Evolutionary conservation across 2,113 vertebrate genomes (phyloP), one percentile per base, ranked within the genome.

Genomic region (Gymnocephalus cernua): DNA sequence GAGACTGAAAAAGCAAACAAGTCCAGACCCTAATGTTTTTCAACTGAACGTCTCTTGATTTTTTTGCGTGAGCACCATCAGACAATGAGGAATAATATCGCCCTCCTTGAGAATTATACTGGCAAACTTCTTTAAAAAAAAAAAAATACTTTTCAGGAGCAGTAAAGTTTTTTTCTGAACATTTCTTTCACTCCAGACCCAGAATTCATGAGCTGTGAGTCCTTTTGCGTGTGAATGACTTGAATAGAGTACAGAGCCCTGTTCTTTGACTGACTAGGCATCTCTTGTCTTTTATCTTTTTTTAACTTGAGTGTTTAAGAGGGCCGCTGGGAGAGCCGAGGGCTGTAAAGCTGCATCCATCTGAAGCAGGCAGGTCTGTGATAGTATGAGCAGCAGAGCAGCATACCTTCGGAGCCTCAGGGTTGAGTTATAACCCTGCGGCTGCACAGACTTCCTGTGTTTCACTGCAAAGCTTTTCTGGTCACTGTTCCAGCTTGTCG

Each of bases 231-330:
- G 83, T 79, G 79, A 88, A 83, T 78, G 81, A 68, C 76, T 57
- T n/a, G 65, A 81, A 80, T n/a, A 48, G 56, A 77, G 80, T 13
- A 35, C 87, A 86, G 83, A 89, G 68, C 67, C 48, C 78, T 9
- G 50, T 72, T 74, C 76, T 81, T 77, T 92, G 80, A 85, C 87
- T 71, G 88, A 83, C 85, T 83, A 77, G 84, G 86, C 89, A 89
- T 90, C 82, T 89, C 35, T n/a, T 82, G 83, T 86, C 92, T 93
- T 93, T 94, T 88, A 94, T 93, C 93, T 93, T 93, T 41, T 41
- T 93, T 90, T 74, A 75, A 86, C 78, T 81, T 79, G 90, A 91
- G 88, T 78, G 87, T 93, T 93, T 92, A 88, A 93, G 88, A 86
- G 89, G 87, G 25, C 93, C 80, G 75, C 85, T 73, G 91, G 92